Percentiles rank a stretch among this genome's conserved stretches.
Evolutionary conservation across 2,888 invertebrate genomes (phyloP).

Genomic region (Perizoma affinitatum): DNA sequence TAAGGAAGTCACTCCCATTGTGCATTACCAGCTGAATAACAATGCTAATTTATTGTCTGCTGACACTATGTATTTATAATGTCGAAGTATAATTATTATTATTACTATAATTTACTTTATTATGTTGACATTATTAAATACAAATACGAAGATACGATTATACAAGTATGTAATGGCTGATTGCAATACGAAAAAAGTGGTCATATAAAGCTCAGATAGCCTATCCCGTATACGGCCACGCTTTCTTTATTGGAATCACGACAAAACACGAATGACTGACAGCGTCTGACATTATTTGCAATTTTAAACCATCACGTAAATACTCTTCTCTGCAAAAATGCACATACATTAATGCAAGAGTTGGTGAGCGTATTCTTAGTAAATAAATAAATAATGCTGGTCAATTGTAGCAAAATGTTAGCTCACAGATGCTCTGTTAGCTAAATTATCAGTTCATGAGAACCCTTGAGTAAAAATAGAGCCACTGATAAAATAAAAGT

Average conservation of each 20-base stretch:
- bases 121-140: constrained; percentile 37
- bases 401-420: too few species aligned
- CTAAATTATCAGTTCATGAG: not conserved
- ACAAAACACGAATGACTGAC: constrained; percentile 76
- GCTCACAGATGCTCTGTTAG: too few species aligned
- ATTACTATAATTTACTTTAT: constrained; percentile 34
- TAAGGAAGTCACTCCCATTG: too few species aligned
- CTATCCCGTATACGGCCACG: constrained; percentile 58
- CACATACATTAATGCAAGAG: constrained; percentile 50
- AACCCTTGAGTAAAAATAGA: constrained; percentile 4
- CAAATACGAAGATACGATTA: constrained; percentile 35
- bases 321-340: constrained; percentile 51
- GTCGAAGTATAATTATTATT: constrained; percentile 20
- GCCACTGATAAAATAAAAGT: constrained; percentile 7
- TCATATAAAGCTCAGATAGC: constrained; percentile 42
- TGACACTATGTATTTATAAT: too few species aligned
- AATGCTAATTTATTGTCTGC: too few species aligned
- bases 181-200: constrained; percentile 45
- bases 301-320: constrained; percentile 61
- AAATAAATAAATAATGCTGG: not conserved
- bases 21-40: too few species aligned
- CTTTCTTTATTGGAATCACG: constrained; percentile 64
- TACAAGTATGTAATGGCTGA: constrained; percentile 26
- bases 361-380: not conserved
- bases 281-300: constrained; percentile 58